Base-by-base conservation (phyloP, 1,140 invertebrate genomes). In the Drosophila lini region DNA sequence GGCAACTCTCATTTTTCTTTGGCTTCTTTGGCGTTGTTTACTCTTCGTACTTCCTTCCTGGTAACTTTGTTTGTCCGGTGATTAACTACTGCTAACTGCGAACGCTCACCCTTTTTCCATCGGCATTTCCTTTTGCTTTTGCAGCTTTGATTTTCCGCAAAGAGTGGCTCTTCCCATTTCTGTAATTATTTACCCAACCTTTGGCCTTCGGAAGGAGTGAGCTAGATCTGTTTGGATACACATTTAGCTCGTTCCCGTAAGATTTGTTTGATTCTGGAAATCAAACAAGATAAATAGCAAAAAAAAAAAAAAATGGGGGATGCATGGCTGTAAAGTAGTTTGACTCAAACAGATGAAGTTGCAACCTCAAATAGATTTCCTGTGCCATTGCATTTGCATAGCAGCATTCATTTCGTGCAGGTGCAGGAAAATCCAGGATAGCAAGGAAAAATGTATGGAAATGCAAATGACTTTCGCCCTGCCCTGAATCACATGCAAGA, bases 11-110 rank as follows among this genome's bases (percentile, higher is more conserved):
- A 65, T 59, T 70, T 61, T 63, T 47, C 65, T 53, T 52, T 58
- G 62, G 65, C 42, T 63, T 47, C 59, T 42, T 65, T 11, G 42
- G 25, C 60, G 28, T 34, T 48, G 31, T 62, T 64, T 61, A 36
- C 67, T 64, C 52, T 74, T 38, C 60, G 60, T 80, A 63, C 75
- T 84, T 74, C 57, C 57, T 59, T 64, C 59, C 70, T 74, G 71
- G 42, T 53, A 69, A 67, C 68, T 78, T 56, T 74, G 68, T 74
- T 89, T 89, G 80, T 53, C 60, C 61, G 70, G 70, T 88, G 83
- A 88, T 88, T 88, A 88, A 88, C 83, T 80, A 75, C 80, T 65
- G 64, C 65, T 67, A 74, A 80, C 41, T 70, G 52, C 59, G 10
- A 52, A 28, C 61, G 34, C 36, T 15, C 36, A 53, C 16, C 48